Base-by-base conservation (phyloP, 2,113 vertebrate genomes). In the Serranochromis macrocephalus region DNA sequence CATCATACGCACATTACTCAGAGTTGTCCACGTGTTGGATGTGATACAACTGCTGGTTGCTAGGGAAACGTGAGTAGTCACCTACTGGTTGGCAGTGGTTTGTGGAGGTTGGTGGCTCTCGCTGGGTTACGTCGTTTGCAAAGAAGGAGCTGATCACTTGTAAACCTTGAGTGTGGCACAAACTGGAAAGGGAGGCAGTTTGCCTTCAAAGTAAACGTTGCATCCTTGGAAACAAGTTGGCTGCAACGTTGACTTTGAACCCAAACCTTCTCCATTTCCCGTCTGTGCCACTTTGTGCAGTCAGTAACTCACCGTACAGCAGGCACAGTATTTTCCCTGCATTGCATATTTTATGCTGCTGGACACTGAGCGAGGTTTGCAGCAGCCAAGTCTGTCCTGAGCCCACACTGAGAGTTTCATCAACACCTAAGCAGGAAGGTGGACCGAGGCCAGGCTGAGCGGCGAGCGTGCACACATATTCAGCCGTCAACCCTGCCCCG, bases 401-500 rank as follows among this genome's bases (percentile, higher is more conserved):
- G 21, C 89, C 38, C 92, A 89, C 84, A 55, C 87, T 82, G 87
- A 85, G 87, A 71, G 5, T 24, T 88, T 91, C 91, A 93, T 93
- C 89, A 90, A 82, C 86, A 91, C 91, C 89, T 71, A 83, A 81
- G 81, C 90, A 89, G 87, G 87, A 90, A 84, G 87, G 63, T 83
- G 90, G 83, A 87, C 21, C 3, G 75, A 6, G 4, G 79, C 87
- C 85, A 89, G 87, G 42, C 80, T 63, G 82, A 84, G 12, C 5
- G 16, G 49, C 83, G 12, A 49, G 14, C 16, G 47, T 4, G 54
- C 53, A 49, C 81, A 51, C 68, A 68, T 1, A 84, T 31, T 71
- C 36, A 36, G 68, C 87, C 63, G 71, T 11, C 81, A 9, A 3
- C 75, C 40, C 13, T 26, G 68, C 71, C 40, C 79, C 31, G 33